Evolutionary conservation across 2,888 invertebrate genomes (phyloP), one percentile per base, ranked within the genome.

Genomic region (Coenonympha arcania): DNA sequence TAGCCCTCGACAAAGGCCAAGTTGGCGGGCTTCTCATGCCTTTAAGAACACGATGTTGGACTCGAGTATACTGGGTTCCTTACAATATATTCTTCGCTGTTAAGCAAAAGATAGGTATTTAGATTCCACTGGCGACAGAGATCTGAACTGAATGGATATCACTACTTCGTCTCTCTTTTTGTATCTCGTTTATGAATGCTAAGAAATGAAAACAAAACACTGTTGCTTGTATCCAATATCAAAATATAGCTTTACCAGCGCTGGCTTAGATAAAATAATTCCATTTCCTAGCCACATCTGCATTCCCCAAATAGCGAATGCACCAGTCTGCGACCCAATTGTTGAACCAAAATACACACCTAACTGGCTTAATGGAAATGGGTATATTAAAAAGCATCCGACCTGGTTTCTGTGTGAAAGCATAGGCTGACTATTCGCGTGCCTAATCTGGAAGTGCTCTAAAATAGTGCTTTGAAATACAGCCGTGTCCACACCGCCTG

Each of bases 371-470:
- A 63, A 46, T 52, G 55, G 55, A 55, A 54, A 64, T 48, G 60
- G 58, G 54, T 55, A 64, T 68, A 67, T 64, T 63, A 64, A 71
- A 74, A 69, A 59, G 51, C 48, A 61, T 52, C 50, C 56, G 75
- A 69, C 71, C 75, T 56, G 61, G 63, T 68, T 77, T 69, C 56
- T 47, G 47, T 59, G 64, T 54, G 43, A 57, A 52, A 57, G 46
- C 50, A 45, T 43, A 65, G 62, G 63, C 50, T 60, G 61, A 54
- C 62, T 60, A 50, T 56, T 52, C 61, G 58, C 65, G 60, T 48
- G 47, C 59, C 64, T 66, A 65, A 66, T 69, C 64, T 61, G 62
- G 55, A 56, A 57, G 56, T 54, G 55, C 37, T 58, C 62, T 63
- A 66, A 76, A 77, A 76, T 76, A 72, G 62, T 37, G 28, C 37